A percentile compares a stretch with the other conserved stretches of the same genome.
Evolutionary conservation across 2,797 vertebrate genomes (phyloP).

Genomic region (Liasis olivaceus): DNA sequence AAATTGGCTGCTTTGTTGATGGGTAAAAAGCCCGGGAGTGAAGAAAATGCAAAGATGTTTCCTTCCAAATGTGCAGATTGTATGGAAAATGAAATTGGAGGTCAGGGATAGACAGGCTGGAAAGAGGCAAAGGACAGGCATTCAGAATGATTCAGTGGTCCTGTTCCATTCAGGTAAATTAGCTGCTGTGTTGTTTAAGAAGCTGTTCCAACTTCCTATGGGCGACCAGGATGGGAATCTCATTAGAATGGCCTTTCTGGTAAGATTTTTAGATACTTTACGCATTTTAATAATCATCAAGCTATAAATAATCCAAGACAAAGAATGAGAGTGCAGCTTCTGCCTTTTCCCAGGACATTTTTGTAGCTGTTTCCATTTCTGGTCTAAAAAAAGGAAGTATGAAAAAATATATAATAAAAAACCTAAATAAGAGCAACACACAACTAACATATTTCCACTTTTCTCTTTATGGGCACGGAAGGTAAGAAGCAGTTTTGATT

Average conservation of each 20-base stretch:
- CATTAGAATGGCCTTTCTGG: not conserved
- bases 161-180: not conserved
- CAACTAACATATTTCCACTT: not conserved
- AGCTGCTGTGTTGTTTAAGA: not conserved
- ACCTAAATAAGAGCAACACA: not conserved
- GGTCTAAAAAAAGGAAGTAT: not conserved
- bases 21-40: not conserved
- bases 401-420: not conserved
- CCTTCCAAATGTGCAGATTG: slow-evolving; percentile 6
- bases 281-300: not conserved
- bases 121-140: not conserved
- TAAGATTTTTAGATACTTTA: not conserved
- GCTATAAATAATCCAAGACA: slow-evolving; percentile 17
- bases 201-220: slow-evolving; percentile 1
- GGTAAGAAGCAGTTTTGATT: not conserved
- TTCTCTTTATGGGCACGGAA: not conserved
- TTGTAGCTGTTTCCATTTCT: slow-evolving; percentile 7
- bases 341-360: slow-evolving; percentile 14
- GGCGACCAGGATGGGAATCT: not conserved
- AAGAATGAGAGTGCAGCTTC: not conserved
- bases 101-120: not conserved
- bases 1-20: slow-evolving; percentile 27
- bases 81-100: not conserved
- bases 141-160: not conserved
- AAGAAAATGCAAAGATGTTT: slow-evolving; percentile 27